Conservation (phyloP, 92 coral and sea anemone species). For the Epizoanthus rinbou region DNA sequence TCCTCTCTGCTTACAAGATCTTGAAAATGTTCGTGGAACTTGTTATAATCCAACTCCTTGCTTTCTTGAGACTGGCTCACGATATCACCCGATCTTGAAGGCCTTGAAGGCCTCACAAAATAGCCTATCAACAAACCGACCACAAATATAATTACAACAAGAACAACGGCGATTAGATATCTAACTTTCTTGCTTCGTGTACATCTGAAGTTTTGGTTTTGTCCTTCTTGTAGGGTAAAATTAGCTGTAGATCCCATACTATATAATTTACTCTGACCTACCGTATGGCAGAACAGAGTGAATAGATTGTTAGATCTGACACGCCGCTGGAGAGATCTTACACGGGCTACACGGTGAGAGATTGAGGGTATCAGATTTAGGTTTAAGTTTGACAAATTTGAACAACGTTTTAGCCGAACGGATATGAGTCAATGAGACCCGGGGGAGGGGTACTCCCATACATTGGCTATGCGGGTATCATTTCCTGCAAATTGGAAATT, state of each 20-base stretch:
- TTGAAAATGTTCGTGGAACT: slow-evolving; percentile 1
- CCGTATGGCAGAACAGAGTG: too few species aligned
- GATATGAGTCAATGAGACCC: too few species aligned
- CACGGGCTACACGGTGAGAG: too few species aligned
- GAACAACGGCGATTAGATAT: not conserved
- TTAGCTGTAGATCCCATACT: not conserved
- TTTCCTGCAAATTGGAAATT: too few species aligned
- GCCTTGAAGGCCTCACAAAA: not conserved
- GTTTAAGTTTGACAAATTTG: too few species aligned
- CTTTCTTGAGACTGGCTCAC: not conserved
- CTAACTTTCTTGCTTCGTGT: not conserved
- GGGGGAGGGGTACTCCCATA: too few species aligned
- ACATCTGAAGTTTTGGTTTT: not conserved
- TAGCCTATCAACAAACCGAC: not conserved
- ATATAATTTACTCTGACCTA: too few species aligned
- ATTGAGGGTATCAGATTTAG: too few species aligned
- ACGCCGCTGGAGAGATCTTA: too few species aligned
- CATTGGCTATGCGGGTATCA: too few species aligned
- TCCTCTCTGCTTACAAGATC: slow-evolving; percentile 28
- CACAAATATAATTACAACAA: not conserved
- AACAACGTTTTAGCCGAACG: too few species aligned
- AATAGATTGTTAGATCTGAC: too few species aligned
- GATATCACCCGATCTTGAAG: not conserved
- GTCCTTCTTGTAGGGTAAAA: not conserved
- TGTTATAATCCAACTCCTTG: not conserved